Evolutionary conservation across 2,888 invertebrate genomes (phyloP), one percentile per base, ranked within the genome.

Genomic region (Platycnemis pennipes): DNA sequence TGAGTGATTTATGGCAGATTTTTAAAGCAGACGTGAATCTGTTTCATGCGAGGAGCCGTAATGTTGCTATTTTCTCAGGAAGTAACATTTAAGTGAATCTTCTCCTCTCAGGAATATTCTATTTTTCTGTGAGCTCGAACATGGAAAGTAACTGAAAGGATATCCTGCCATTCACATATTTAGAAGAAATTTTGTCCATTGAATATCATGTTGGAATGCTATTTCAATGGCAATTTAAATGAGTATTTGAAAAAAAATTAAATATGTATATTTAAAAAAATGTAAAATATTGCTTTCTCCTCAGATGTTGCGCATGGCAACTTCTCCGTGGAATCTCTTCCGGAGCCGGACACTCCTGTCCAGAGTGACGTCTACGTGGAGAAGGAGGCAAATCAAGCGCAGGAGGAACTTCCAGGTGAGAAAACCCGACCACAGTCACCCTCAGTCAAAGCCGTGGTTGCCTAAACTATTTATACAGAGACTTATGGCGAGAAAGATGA

Each of bases 241-340:
- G 49, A 49, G 49, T 16, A 49, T 11, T 49, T 49, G 49, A 49
- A 11, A 11, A 49, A 16, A 49, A 11, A 49, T 49, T 16, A 7
- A 49, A 7, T 16, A 49, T 22, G 63, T 63, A 5, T 5, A 5
- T 0, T 26, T 26, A 63, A 63, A 13, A 77, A 16, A 77, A 37
- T 2, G 13, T 77, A 77, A 16, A 77, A 37, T 2, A 37, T 77
- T 13, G 45, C 42, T 86, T 94, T 94, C 94, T 94, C 96, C 96
- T 16, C 96, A 97, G 97, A 97, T 95, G 96, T 97, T 31, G 97
- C 97, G 42, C 96, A 96, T 95, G 97, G 97, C 19, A 98, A 98
- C 96, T 98, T 98, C 96, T 97, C 98, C 1, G 97, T 97, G 5
- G 98, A 98, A 96, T 97, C 97, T 85, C 97, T 97, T 37, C 97